Base-by-base conservation (phyloP, 30 jellyfish, hydroid and myxozoan species). In the Nemopilema nomurai region DNA sequence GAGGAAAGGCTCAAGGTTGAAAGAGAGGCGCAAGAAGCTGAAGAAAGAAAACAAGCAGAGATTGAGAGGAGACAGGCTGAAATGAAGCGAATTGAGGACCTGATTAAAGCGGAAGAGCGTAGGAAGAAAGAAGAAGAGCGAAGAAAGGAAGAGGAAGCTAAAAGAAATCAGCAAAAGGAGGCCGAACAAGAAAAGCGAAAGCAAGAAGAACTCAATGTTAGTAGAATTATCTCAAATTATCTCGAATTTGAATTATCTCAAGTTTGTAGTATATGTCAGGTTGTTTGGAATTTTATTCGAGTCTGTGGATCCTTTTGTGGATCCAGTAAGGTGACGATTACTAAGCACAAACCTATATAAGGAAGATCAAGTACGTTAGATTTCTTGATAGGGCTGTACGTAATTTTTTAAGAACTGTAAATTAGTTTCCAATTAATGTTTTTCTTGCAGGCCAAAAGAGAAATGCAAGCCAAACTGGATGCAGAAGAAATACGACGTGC, bases 1-100 rank as follows among this genome's bases (percentile, higher is more conserved):
- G 93, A 64, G 64, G 96, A 87, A 41, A 71, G 85, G 88, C 85
- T 49, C 77, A 52, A 68, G 64, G 80, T 72, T 33, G 96, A 79
- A 71, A 74, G 25, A 28, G 88, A 71, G 89, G 88, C 83, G 8
- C 31, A 29, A 50, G 96, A 68, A 64, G 90, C 82, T 8, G 90
- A 77, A 29, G 87, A 71, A 62, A 51, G 87, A 68, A 87, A 79
- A 77, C 65, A 74, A 52, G 89, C 90, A 16, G 87, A 78, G 75
- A 18, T 65, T 23, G 79, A 62, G 53, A 51, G 31, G 31, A 63
- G 53, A 69, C 27, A 21, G 19, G 85, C 87, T 18, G 89, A 87
- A 79, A 74, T 84, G 83, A 84, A 74, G 69, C 77, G 93, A 62
- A 23, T 84, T 50, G 93, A 84, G 74, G 93, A 74, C 21, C 63